A percentile compares a stretch with the other conserved stretches of the same genome.
phyloP scores from a whole-genome alignment of 2,113 vertebrate species.

The Heterotis niloticus region DNA sequence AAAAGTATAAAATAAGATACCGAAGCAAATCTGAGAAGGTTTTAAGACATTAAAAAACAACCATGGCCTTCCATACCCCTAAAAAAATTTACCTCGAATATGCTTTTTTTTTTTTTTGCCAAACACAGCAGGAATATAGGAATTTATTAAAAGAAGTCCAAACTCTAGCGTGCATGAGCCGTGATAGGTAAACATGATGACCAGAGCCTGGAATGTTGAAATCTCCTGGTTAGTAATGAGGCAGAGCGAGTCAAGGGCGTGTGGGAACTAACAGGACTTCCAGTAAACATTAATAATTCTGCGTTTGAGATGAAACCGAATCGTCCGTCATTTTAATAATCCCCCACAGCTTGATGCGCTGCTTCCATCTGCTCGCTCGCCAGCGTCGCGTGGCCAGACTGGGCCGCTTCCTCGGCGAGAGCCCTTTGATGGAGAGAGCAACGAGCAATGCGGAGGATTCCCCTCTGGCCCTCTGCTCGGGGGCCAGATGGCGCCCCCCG shows the following conservation, averaged over 20 bases:
- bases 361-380: slow-evolving; percentile 73
- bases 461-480: slow-evolving; percentile 39
- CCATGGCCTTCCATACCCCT: background rate
- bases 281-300: slow-evolving; percentile 70
- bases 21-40: slow-evolving; percentile 61
- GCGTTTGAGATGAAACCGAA: slow-evolving; percentile 71
- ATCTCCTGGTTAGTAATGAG: slow-evolving; percentile 48
- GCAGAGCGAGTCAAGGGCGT: slow-evolving; percentile 70
- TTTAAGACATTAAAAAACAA: slow-evolving; percentile 50
- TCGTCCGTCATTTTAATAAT: slow-evolving; percentile 80
- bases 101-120: background rate
- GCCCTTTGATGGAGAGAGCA: slow-evolving; percentile 70
- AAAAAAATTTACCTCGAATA: background rate
- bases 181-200: slow-evolving; percentile 27
- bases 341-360: slow-evolving; percentile 78
- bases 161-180: background rate
- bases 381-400: slow-evolving; percentile 58
- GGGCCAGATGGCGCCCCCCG: slow-evolving; percentile 70
- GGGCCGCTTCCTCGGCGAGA: slow-evolving; percentile 53
- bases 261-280: slow-evolving; percentile 67
- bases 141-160: slow-evolving; percentile 35
- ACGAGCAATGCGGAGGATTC: slow-evolving; percentile 51
- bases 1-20: slow-evolving; percentile 46
- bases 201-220: slow-evolving; percentile 32
- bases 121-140: slow-evolving; percentile 31